phyloP scores from a whole-genome alignment of 2,113 vertebrate genomes.

The Archocentrus centrarchus region DNA sequence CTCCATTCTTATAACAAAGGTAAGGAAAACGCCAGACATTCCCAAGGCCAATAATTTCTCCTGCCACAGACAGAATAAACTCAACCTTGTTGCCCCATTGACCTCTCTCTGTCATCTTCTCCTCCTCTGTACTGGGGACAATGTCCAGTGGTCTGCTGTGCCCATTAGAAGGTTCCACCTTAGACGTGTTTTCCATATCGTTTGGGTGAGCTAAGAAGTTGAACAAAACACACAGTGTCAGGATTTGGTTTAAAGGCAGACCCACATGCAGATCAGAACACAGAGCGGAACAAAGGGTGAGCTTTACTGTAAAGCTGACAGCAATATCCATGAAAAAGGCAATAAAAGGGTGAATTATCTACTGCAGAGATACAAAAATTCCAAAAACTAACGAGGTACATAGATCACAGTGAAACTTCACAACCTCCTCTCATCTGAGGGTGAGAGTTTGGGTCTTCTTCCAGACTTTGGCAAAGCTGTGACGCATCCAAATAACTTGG shows the following conservation, averaged over 20 bases:
- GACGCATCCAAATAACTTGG: no score
- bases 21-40: slow-evolving; percentile 98
- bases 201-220: slow-evolving; percentile 23
- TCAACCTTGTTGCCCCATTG: slow-evolving; percentile 97
- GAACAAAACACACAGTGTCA: neutral
- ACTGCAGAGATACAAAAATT: neutral
- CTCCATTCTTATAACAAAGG: slow-evolving; percentile 97
- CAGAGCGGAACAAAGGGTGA: neutral
- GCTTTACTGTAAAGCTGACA: no score
- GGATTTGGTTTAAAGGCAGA: neutral
- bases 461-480: no score
- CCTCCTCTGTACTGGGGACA: slow-evolving; percentile 68
- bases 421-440: neutral
- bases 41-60: slow-evolving; percentile 94
- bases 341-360: no score
- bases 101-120: slow-evolving; percentile 85
- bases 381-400: neutral
- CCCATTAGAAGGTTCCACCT: slow-evolving; percentile 70
- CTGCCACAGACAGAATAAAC: slow-evolving; percentile 92
- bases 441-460: no score
- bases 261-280: neutral
- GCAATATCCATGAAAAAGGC: no score
- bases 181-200: slow-evolving; percentile 62
- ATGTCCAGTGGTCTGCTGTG: slow-evolving; percentile 72
- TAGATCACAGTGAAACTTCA: neutral